Conservation (phyloP, 2,888 invertebrate species). For the Argyresthia goedartella region DNA sequence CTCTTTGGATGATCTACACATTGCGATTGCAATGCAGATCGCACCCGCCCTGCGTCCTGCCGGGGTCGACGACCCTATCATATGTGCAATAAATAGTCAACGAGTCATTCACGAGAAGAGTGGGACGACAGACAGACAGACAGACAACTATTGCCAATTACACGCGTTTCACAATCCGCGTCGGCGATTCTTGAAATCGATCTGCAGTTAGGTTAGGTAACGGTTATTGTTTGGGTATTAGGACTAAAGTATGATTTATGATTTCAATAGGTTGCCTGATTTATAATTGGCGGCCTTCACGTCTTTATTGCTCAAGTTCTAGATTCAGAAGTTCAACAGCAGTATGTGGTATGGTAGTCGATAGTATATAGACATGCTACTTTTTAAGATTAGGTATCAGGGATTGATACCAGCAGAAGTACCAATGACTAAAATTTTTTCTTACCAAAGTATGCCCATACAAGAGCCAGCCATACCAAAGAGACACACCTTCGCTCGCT, state of each 20-base stretch:
- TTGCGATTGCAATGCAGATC: conserved; percentile 6
- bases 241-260: neutral
- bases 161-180: neutral
- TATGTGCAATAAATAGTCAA: conserved; percentile 15
- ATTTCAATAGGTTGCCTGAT: too few species aligned
- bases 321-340: too few species aligned
- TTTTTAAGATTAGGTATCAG: too few species aligned
- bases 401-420: too few species aligned
- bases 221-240: neutral
- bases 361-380: too few species aligned
- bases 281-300: too few species aligned
- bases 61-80: conserved; percentile 43
- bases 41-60: conserved; percentile 40
- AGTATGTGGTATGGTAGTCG: too few species aligned
- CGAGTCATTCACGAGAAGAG: conserved; percentile 26
- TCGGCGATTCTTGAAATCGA: neutral
- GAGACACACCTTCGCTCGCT: neutral
- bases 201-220: neutral
- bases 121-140: conserved; percentile 28
- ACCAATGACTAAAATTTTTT: too few species aligned
- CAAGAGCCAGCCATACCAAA: too few species aligned
- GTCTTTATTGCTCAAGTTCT: too few species aligned
- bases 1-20: too few species aligned
- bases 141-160: conserved; percentile 25
- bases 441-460: too few species aligned